phyloP scores from a whole-genome alignment of 2,113 vertebrate genomes.

The Cynopterus brachyotis region DNA sequence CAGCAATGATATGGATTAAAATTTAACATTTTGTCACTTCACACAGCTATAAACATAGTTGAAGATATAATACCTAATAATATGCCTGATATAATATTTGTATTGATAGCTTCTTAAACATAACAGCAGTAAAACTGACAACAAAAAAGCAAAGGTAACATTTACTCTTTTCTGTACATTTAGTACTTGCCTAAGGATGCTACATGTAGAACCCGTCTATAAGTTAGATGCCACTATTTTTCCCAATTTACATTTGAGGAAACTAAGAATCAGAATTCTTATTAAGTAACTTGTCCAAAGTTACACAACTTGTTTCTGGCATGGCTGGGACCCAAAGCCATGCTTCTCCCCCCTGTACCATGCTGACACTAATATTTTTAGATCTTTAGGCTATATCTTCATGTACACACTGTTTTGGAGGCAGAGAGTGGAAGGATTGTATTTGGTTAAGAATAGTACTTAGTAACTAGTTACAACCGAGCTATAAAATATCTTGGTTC shows the following conservation, averaged over 20 bases:
- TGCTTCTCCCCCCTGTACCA: fast-evolving
- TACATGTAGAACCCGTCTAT: not conserved
- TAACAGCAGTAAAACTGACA: not conserved
- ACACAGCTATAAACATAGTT: not conserved
- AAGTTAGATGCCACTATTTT: not conserved
- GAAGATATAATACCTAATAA: not conserved
- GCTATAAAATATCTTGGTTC: not conserved
- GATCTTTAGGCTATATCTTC: not conserved
- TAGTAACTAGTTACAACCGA: not conserved
- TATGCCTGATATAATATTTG: not conserved
- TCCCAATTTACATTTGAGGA: not conserved
- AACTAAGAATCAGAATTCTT: not conserved
- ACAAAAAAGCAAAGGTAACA: not conserved
- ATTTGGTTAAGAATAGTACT: not conserved
- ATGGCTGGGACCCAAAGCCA: not conserved
- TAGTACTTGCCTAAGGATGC: not conserved
- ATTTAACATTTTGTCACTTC: not conserved
- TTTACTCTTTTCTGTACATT: not conserved
- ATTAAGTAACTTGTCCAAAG: not conserved
- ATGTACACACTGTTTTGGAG: not conserved
- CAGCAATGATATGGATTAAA: not conserved
- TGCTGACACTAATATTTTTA: not conserved
- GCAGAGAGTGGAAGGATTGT: not conserved
- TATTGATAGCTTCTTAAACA: not conserved
- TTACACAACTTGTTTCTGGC: not conserved